Evolutionary conservation across 2,113 vertebrate genomes (phyloP).

Genomic region (Danionella cerebrum): DNA sequence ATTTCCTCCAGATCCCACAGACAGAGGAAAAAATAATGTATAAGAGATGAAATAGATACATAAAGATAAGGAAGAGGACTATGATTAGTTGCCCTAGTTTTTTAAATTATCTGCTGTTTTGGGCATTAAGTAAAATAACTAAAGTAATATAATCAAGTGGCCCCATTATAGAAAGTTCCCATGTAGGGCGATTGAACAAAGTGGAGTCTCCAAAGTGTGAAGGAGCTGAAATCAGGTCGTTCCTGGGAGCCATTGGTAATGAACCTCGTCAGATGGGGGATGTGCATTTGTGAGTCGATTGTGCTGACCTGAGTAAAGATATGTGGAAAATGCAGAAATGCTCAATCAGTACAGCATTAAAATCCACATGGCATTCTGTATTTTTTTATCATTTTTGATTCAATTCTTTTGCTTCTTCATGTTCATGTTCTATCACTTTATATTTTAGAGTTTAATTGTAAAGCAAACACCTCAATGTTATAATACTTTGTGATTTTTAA

Average conservation of each 20-base stretch:
- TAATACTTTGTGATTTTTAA: too few relatives aligned
- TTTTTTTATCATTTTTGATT: too few relatives aligned
- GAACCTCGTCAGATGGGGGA: conserved; percentile 40
- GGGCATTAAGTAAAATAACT: conserved; percentile 54
- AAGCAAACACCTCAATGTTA: too few relatives aligned
- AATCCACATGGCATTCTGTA: too few relatives aligned
- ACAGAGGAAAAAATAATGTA: conserved; percentile 29
- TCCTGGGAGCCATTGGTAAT: conserved; percentile 45
- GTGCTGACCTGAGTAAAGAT: conserved; percentile 37
- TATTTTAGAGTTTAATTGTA: too few relatives aligned
- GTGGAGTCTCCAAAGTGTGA: conserved; percentile 45
- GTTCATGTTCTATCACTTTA: too few relatives aligned
- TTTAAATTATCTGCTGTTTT: conserved; percentile 55
- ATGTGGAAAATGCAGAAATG: too few relatives aligned
- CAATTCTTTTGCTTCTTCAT: too few relatives aligned
- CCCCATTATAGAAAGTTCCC: conserved; percentile 48
- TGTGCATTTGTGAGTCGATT: conserved; percentile 25
- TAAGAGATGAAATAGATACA: conserved; percentile 43
- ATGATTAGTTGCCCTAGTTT: conserved; percentile 54
- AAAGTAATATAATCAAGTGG: conserved; percentile 51
- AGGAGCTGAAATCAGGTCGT: conserved; percentile 48
- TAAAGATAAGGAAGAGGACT: conserved; percentile 44
- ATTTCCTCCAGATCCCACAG: conserved; percentile 23
- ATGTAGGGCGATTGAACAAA: conserved; percentile 55
- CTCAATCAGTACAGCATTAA: too few relatives aligned